A percentile compares a stretch with the other conserved stretches of the same genome.
These are phyloP conservation scores for Oxyteleia sp. DNA, from an alignment of 2,888 invertebrate species.

Conservation along the genomic window DNA sequence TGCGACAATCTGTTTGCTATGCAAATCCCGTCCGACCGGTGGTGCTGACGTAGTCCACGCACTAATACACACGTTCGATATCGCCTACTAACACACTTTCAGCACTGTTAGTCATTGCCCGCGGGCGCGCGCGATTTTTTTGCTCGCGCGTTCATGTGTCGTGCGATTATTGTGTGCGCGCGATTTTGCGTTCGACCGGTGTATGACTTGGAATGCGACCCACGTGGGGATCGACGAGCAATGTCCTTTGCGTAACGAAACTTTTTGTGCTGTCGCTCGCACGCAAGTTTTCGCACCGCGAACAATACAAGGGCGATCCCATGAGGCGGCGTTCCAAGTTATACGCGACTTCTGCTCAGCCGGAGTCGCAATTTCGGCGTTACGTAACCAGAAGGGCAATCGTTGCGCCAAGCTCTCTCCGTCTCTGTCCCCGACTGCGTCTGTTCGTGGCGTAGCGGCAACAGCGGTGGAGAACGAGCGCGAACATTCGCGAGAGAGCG, in stretches of 20 bases:
- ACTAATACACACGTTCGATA: slow-evolving; percentile 75
- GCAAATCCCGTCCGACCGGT: slow-evolving; percentile 85
- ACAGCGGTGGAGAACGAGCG: slow-evolving; percentile 78
- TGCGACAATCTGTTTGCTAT: slow-evolving; percentile 87
- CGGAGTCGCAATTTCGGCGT: slow-evolving; percentile 50
- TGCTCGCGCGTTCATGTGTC: slow-evolving; percentile 53
- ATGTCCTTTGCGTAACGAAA: slow-evolving; percentile 24
- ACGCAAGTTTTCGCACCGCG: slow-evolving; percentile 38
- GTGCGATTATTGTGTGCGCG: background rate
- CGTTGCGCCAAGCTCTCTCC: slow-evolving; percentile 29
- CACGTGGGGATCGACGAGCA: slow-evolving; percentile 60
- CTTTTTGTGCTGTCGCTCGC: background rate
- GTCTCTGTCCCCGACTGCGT: no score
- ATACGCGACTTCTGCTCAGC: slow-evolving; percentile 31
- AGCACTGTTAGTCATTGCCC: slow-evolving; percentile 84
- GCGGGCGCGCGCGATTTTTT: slow-evolving; percentile 68
- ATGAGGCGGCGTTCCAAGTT: slow-evolving; percentile 38
- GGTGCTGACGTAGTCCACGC: slow-evolving; percentile 83
- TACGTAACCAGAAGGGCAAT: slow-evolving; percentile 62
- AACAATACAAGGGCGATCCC: slow-evolving; percentile 50
- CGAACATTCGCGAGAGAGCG: slow-evolving; percentile 81
- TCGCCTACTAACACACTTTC: slow-evolving; percentile 84
- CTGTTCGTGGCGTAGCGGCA: slow-evolving; percentile 71
- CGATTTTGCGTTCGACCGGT: background rate
- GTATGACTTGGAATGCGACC: slow-evolving; percentile 11